phyloP scores from a whole-genome alignment of 2,797 vertebrate genomes.

The Chloroceryle inda region DNA sequence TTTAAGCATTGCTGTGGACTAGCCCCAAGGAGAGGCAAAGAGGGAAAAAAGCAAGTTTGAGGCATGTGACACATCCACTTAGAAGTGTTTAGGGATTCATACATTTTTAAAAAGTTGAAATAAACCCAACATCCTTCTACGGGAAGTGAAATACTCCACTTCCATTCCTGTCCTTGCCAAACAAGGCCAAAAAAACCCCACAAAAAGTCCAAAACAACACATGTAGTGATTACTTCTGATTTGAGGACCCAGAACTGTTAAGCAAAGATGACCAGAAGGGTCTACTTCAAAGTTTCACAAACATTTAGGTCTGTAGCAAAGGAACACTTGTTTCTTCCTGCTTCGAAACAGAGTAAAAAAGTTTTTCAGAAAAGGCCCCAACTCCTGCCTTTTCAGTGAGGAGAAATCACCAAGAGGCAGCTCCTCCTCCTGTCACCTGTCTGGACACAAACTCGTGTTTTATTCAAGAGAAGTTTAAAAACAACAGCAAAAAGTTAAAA shows the following conservation, averaged over 20 bases:
- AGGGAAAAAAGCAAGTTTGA: background rate
- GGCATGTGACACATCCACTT: background rate
- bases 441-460: background rate
- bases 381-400: background rate
- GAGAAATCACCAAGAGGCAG: background rate
- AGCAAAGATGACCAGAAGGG: background rate
- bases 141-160: fast-evolving
- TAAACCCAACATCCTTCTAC: background rate
- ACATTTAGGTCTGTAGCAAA: background rate
- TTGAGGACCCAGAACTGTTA: background rate
- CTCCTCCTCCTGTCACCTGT: background rate
- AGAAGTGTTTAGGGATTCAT: background rate
- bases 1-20: background rate
- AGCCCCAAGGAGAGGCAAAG: background rate
- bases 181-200: background rate
- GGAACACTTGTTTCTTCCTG: background rate
- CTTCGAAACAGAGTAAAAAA: background rate
- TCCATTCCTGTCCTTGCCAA: background rate
- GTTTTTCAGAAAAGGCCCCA: background rate
- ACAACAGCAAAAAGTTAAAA: conserved; percentile 1
- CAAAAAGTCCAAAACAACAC: no score
- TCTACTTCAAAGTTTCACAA: background rate
- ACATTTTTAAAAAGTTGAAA: background rate
- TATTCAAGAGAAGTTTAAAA: background rate
- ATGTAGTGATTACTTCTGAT: background rate